Evolutionary conservation across 1,140 invertebrate genomes (phyloP).

Genomic region (Tetramorium simillimum): DNA sequence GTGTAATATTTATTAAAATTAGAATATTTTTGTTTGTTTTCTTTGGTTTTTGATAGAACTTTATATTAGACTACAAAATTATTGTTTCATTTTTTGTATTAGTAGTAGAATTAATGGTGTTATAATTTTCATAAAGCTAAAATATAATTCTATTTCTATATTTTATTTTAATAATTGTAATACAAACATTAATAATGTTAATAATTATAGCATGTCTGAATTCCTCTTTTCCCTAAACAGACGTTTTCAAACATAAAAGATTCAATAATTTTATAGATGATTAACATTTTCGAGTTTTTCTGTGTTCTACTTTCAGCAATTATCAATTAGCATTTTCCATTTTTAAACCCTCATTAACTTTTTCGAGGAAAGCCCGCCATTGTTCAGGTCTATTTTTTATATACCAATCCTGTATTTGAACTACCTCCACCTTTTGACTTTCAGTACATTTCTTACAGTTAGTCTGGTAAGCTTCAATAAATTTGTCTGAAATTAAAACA

Average conservation of each 20-base stretch:
- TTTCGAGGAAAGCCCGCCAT: slow-evolving; percentile 50
- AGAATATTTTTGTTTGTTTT: no score
- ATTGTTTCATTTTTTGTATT: not conserved
- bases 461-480: slow-evolving; percentile 61
- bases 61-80: not conserved
- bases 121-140: not conserved
- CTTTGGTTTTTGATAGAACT: not conserved
- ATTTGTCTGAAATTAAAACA: slow-evolving; percentile 51
- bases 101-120: not conserved
- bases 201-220: not conserved
- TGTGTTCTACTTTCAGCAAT: not conserved
- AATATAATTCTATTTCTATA: not conserved
- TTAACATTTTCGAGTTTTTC: not conserved
- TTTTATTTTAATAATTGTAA: not conserved
- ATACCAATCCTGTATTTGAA: slow-evolving; percentile 57
- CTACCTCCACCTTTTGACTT: slow-evolving; percentile 63
- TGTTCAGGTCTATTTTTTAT: slow-evolving; percentile 51
- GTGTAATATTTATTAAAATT: no score
- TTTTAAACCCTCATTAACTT: slow-evolving; percentile 15
- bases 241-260: not conserved
- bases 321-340: not conserved
- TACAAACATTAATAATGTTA: not conserved
- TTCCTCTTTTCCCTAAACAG: no score
- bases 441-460: slow-evolving; percentile 69
- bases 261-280: not conserved